Percentiles rank a stretch among this genome's conserved stretches.
These are phyloP conservation scores for Dione vanillae DNA, from an alignment of 2,888 invertebrate species.

Conservation along the genomic window DNA sequence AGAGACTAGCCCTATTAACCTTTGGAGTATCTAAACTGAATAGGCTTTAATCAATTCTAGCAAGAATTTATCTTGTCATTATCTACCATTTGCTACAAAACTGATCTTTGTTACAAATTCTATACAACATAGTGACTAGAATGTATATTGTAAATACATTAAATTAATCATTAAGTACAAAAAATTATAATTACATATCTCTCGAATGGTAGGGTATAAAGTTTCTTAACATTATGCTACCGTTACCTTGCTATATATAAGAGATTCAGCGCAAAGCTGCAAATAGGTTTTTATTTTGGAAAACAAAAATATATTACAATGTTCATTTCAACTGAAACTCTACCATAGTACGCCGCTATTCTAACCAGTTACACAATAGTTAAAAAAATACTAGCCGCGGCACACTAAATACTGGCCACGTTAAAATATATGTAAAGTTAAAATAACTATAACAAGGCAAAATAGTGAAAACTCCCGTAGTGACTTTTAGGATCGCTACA, in stretches of 20 bases:
- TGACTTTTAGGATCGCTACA: slow-evolving; percentile 38
- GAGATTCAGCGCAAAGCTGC: too few species aligned
- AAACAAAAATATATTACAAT: not conserved
- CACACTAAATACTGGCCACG: slow-evolving; percentile 18
- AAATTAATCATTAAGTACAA: too few species aligned
- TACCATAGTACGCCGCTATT: not conserved
- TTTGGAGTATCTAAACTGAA: slow-evolving; percentile 24
- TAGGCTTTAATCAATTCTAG: slow-evolving; percentile 13
- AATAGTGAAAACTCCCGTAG: slow-evolving; percentile 37
- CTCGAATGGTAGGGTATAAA: too few species aligned
- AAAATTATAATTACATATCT: too few species aligned
- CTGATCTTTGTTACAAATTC: not conserved
- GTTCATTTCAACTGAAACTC: not conserved
- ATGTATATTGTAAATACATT: too few species aligned
- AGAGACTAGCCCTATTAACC: slow-evolving; percentile 18
- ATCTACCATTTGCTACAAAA: slow-evolving; percentile 4
- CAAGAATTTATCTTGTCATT: slow-evolving; percentile 7
- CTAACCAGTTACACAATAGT: not conserved
- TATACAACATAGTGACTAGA: too few species aligned
- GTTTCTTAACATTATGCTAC: too few species aligned
- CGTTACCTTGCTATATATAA: too few species aligned
- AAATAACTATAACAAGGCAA: slow-evolving; percentile 38
- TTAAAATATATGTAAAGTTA: slow-evolving; percentile 29
- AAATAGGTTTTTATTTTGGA: too few species aligned
- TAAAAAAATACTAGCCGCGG: slow-evolving; percentile 4